Percentiles rank a stretch among this genome's conserved stretches.
These are phyloP conservation scores for Trididemnum nubilum DNA, from an alignment of 23 tunicate species.

Conservation along the genomic window DNA sequence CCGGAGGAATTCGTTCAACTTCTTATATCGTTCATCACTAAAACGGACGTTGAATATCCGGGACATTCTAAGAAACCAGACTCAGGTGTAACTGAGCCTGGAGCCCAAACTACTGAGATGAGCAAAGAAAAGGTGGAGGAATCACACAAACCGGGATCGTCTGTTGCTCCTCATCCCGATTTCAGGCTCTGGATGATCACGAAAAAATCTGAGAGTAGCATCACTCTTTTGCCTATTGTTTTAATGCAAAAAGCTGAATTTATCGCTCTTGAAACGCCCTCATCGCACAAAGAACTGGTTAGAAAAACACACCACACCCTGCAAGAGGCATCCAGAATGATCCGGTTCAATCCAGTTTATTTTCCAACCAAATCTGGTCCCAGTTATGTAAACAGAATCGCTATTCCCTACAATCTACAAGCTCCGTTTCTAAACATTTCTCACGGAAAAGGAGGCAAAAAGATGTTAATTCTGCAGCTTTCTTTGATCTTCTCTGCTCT, in stretches of 20 bases:
- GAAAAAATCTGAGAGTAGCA: not conserved
- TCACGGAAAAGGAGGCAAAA: not conserved
- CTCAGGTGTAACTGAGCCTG: not conserved
- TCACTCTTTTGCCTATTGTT: slow-evolving; percentile 24
- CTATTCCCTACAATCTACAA: slow-evolving; percentile 41
- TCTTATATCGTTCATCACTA: slow-evolving; percentile 9
- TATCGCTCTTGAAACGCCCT: slow-evolving; percentile 44
- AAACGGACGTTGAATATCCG: too few species aligned
- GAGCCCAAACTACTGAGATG: too few species aligned
- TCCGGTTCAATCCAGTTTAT: not conserved
- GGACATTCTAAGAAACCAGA: not conserved
- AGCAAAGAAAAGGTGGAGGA: not conserved
- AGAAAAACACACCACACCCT: slow-evolving; percentile 37
- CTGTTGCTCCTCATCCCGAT: slow-evolving; percentile 15
- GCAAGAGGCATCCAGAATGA: not conserved
- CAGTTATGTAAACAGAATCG: not conserved
- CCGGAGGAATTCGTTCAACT: slow-evolving; percentile 45
- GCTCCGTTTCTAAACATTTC: not conserved
- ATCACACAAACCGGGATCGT: not conserved
- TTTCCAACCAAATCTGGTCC: slow-evolving; percentile 3
- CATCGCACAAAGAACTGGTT: slow-evolving; percentile 44
- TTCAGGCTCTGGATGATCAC: slow-evolving; percentile 73
- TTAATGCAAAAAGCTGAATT: slow-evolving; percentile 36
- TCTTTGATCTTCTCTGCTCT: slow-evolving; percentile 43
- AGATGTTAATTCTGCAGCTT: slow-evolving; percentile 18